phyloP scores from a whole-genome alignment of 2,797 vertebrate species.

The Huso huso region DNA sequence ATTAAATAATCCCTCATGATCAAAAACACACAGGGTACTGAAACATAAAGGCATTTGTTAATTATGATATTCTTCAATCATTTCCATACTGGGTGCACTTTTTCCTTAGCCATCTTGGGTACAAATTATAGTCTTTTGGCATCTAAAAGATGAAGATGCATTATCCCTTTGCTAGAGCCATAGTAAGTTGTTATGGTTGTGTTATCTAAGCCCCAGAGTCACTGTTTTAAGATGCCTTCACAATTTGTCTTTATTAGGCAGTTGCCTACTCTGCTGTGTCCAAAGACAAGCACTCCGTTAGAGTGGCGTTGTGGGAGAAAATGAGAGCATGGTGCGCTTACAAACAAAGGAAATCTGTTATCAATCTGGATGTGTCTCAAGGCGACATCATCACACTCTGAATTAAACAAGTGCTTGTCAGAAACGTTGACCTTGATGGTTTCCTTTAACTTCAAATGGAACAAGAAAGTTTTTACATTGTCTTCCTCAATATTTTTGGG shows the following conservation, averaged over 20 bases:
- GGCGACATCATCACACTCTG: slow-evolving; percentile 21
- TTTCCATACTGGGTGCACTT: too few relatives aligned
- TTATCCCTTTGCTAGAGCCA: not conserved
- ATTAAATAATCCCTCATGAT: too few relatives aligned
- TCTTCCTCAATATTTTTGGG: not conserved
- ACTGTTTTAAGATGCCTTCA: slow-evolving; percentile 3
- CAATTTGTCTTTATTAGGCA: slow-evolving; percentile 24
- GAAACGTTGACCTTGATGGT: slow-evolving; percentile 8
- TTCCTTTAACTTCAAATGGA: slow-evolving; percentile 14
- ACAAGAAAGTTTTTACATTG: not conserved
- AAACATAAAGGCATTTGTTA: too few relatives aligned
- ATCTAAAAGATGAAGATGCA: not conserved
- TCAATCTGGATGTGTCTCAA: slow-evolving; percentile 28
- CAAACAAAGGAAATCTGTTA: slow-evolving; percentile 29
- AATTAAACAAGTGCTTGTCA: slow-evolving; percentile 17
- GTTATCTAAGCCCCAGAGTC: not conserved
- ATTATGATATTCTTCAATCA: too few relatives aligned
- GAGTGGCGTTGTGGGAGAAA: slow-evolving; percentile 16
- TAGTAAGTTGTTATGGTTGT: not conserved
- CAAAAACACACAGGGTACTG: too few relatives aligned
- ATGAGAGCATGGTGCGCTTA: slow-evolving; percentile 16
- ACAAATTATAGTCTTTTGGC: too few relatives aligned
- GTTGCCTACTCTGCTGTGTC: slow-evolving; percentile 16
- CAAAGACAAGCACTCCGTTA: slow-evolving; percentile 2
- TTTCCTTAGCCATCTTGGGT: too few relatives aligned